Conservation (phyloP, 2,797 vertebrate species). For the Pantherophis vulpinus region DNA sequence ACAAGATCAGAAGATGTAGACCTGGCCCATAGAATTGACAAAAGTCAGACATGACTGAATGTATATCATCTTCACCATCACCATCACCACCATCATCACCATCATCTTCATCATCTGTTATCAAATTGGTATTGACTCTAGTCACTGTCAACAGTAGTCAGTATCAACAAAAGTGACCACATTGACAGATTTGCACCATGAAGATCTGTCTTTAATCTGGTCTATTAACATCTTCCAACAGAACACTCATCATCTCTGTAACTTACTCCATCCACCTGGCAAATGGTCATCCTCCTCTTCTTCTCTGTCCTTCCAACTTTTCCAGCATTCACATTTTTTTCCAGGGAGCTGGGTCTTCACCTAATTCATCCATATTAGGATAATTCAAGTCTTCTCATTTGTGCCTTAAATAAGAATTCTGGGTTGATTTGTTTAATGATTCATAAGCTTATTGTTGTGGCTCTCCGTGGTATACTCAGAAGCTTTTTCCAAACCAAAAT, state of each 20-base stretch:
- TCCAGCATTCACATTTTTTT: neutral
- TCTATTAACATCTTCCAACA: neutral
- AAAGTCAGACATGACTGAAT: too few species aligned
- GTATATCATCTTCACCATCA: too few species aligned
- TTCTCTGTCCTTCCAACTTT: neutral
- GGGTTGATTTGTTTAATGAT: neutral
- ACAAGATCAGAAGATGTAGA: too few species aligned
- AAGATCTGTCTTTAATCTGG: neutral
- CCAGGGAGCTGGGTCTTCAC: neutral
- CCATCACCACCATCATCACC: too few species aligned
- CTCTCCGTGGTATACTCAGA: neutral
- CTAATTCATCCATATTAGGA: neutral
- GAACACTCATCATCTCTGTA: neutral
- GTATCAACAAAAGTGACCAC: neutral
- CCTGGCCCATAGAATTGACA: too few species aligned
- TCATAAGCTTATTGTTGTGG: neutral
- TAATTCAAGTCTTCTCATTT: neutral
- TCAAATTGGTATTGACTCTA: neutral
- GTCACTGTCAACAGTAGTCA: too few species aligned
- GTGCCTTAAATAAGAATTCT: neutral
- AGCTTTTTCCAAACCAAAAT: neutral
- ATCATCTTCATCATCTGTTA: neutral
- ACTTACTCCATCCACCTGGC: neutral
- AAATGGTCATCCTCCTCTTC: neutral
- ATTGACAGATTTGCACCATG: neutral